Conservation (phyloP, 2,888 invertebrate species). For the Craniophora ligustri region DNA sequence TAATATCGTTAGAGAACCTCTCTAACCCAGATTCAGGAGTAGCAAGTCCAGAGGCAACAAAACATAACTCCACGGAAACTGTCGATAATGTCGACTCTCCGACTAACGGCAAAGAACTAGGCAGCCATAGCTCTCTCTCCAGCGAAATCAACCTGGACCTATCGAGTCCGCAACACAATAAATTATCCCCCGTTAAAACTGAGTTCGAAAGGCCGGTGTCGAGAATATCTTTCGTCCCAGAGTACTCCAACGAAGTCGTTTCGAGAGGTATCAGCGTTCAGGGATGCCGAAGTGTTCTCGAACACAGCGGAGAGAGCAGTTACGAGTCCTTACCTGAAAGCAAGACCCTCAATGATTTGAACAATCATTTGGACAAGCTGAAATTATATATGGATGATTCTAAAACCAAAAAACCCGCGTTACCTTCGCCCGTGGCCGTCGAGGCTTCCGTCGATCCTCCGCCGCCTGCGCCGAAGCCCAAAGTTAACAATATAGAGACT, state of each 20-base stretch:
- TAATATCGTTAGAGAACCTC: conserved; percentile 76
- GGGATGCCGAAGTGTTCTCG: conserved; percentile 75
- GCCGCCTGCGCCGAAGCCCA: conserved; percentile 68
- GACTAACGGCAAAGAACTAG: conserved; percentile 78
- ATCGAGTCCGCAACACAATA: conserved; percentile 83
- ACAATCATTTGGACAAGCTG: conserved; percentile 75
- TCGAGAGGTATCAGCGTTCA: conserved; percentile 80
- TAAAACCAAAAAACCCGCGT: conserved; percentile 62
- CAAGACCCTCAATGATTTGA: conserved; percentile 67
- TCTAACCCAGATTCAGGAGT: conserved; percentile 87
- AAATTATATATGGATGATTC: conserved; percentile 73
- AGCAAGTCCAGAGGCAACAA: conserved; percentile 88
- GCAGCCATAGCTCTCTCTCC: conserved; percentile 84
- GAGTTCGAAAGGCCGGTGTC: conserved; percentile 79
- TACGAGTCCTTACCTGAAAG: conserved; percentile 72
- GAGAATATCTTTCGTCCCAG: conserved; percentile 76
- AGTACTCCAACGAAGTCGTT: conserved; percentile 80
- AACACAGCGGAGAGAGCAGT: conserved; percentile 78
- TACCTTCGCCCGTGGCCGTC: conserved; percentile 66
- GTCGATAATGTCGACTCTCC: conserved; percentile 84
- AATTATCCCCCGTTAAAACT: conserved; percentile 73
- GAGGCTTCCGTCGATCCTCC: conserved; percentile 60
- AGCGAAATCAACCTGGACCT: conserved; percentile 89
- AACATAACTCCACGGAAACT: conserved; percentile 87
- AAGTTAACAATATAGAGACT: conserved; percentile 70